Conservation (phyloP, 2,113 vertebrate genomes). For the Triplophysa tibetana region DNA sequence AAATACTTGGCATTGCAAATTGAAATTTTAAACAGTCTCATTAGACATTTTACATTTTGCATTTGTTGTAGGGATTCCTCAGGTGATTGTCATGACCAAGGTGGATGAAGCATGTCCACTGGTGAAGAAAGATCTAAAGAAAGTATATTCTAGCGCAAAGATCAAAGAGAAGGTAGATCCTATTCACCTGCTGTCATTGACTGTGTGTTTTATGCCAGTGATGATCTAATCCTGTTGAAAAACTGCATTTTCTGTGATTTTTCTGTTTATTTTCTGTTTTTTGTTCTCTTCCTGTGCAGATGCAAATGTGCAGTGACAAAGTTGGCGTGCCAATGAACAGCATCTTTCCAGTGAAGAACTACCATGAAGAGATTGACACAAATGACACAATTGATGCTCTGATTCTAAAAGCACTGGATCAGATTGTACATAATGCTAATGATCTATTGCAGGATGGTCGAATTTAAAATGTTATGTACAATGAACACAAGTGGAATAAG, state of each 20-base stretch:
- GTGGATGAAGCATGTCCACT: slow-evolving; percentile 28
- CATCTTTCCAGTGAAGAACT: slow-evolving; percentile 49
- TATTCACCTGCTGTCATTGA: not conserved
- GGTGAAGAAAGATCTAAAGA: not conserved
- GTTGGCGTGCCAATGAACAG: not conserved
- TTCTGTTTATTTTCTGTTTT: too few species aligned
- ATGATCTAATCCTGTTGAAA: not conserved
- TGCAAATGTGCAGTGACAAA: slow-evolving; percentile 1
- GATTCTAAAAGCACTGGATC: slow-evolving; percentile 39
- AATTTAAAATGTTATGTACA: too few species aligned
- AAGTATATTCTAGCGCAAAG: slow-evolving; percentile 32
- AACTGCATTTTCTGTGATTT: not conserved
- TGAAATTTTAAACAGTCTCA: too few species aligned
- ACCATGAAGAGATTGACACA: slow-evolving; percentile 21
- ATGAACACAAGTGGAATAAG: too few species aligned
- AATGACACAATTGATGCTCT: not conserved
- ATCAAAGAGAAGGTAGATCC: slow-evolving; percentile 33
- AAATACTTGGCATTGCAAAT: too few species aligned
- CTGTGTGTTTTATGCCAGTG: not conserved
- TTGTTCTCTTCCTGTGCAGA: slow-evolving; percentile 16
- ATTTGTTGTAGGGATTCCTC: too few species aligned
- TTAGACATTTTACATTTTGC: too few species aligned
- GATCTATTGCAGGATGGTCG: not conserved
- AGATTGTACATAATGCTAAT: not conserved
- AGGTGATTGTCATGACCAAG: slow-evolving; percentile 37